These are phyloP conservation scores for Apostichopus californicus DNA, from an alignment of 35 echinoderm and acorn worm species.

Conservation along the genomic window DNA sequence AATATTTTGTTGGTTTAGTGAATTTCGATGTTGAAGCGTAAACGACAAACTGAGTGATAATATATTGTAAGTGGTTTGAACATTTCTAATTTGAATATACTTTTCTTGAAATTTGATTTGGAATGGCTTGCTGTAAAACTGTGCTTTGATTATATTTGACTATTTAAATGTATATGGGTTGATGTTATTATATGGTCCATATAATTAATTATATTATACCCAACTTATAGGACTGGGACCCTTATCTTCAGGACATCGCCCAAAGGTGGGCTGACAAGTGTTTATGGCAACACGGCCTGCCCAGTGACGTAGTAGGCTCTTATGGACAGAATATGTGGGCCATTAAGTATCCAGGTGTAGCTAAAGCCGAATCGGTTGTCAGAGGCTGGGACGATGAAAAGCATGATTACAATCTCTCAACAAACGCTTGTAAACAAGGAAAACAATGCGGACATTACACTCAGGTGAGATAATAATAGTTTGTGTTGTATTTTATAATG, in stretches of 20 bases:
- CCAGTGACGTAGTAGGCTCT: not conserved
- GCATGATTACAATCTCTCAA: not conserved
- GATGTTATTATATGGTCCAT: no score
- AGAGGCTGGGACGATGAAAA: constrained; percentile 3
- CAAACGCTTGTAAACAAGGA: not conserved
- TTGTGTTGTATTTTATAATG: no score
- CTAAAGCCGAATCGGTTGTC: not conserved
- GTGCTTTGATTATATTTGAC: no score
- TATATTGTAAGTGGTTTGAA: no score
- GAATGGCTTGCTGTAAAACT: no score
- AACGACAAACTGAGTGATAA: no score
- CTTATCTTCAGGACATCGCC: constrained; percentile 22
- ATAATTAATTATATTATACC: no score
- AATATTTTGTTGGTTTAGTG: no score
- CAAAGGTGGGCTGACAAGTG: constrained; percentile 24
- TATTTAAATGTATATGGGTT: no score
- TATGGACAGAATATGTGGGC: constrained; percentile 17
- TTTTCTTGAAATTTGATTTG: no score
- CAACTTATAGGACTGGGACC: not conserved
- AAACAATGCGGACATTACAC: not conserved
- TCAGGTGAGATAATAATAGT: not conserved
- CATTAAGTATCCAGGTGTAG: not conserved
- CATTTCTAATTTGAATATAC: no score
- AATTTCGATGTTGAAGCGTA: no score
- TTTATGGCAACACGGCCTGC: constrained; percentile 6